These are phyloP conservation scores for Mesembrinibis cayennensis DNA, from an alignment of 2,113 vertebrate species.

Conservation along the genomic window DNA sequence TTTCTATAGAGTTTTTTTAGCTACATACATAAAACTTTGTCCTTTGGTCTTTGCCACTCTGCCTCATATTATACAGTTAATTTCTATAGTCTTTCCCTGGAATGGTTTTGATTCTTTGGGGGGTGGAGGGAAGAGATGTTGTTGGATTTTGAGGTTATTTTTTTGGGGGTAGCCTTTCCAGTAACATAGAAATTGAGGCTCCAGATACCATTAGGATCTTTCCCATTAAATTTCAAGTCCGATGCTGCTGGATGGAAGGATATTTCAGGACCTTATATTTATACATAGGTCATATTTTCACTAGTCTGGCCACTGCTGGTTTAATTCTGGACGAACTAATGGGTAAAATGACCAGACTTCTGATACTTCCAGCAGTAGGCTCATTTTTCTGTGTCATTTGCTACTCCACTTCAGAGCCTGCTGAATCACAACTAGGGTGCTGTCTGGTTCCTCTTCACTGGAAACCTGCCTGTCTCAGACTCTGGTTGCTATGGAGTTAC, in stretches of 20 bases:
- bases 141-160: not conserved
- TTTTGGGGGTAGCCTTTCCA: not conserved
- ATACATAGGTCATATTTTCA: not conserved
- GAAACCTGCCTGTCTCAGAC: not conserved
- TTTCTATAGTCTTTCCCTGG: not conserved
- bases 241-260: not conserved
- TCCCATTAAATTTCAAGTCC: not conserved
- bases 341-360: not conserved
- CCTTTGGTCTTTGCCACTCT: not conserved
- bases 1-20: not conserved
- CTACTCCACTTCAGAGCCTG: not conserved
- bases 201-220: not conserved
- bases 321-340: not conserved
- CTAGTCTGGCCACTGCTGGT: not conserved
- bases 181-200: not conserved
- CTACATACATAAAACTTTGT: not conserved
- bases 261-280: not conserved
- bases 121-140: accelerated
- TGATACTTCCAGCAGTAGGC: not conserved
- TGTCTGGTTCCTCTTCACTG: not conserved
- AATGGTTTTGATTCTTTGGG: not conserved
- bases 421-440: not conserved
- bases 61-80: not conserved
- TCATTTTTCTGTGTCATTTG: not conserved
- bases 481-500: conserved; percentile 3